Conservation (phyloP, 53 echinoderm and acorn worm species). For the Henricia sp. region DNA sequence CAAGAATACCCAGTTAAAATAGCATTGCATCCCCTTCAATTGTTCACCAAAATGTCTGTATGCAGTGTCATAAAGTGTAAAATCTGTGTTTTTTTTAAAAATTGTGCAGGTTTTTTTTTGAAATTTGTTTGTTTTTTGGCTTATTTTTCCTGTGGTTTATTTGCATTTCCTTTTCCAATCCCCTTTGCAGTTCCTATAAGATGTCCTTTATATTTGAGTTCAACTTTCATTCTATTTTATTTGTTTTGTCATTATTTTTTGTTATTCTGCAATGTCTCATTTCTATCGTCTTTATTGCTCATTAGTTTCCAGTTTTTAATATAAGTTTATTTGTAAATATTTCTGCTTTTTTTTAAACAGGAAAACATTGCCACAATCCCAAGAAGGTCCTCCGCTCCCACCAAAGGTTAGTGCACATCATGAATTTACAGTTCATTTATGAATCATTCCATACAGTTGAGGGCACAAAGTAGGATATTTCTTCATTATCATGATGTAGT, state of each 20-base stretch:
- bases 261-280: neutral
- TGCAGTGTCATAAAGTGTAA: no score
- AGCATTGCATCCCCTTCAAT: no score
- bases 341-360: constrained; percentile 54
- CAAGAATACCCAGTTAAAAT: no score
- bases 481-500: no score
- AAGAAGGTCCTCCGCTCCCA: constrained; percentile 91
- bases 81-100: neutral
- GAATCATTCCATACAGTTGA: no score
- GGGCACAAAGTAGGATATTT: no score
- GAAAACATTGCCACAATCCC: constrained; percentile 84
- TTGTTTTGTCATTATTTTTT: neutral
- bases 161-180: neutral
- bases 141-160: constrained; percentile 9
- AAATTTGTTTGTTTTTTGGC: neutral
- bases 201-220: neutral
- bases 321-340: no score
- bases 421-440: no score
- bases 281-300: no score
- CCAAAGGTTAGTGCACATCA: constrained; percentile 85
- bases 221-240: neutral
- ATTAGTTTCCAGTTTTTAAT: no score
- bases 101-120: neutral
- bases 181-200: neutral
- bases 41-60: no score